A percentile compares a stretch with the other conserved stretches of the same genome.
Evolutionary conservation across 2,888 invertebrate genomes (phyloP).

Genomic region (Tenodera sinensis): DNA sequence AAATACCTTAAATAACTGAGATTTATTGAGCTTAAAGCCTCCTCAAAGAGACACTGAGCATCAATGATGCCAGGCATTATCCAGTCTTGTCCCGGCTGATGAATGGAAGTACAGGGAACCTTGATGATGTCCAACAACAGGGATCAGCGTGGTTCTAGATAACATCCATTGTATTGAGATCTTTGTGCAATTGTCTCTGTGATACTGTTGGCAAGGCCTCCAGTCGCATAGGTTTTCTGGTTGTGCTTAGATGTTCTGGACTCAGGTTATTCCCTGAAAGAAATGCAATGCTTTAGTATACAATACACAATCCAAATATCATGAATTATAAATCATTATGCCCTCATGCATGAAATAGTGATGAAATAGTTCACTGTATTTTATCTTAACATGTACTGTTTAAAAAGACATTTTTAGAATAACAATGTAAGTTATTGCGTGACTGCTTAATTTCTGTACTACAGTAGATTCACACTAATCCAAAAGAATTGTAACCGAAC

Average conservation of each 20-base stretch:
- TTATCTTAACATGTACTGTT: no score
- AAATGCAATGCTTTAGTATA: neutral
- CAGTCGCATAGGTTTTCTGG: slow-evolving; percentile 45
- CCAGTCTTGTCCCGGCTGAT: neutral
- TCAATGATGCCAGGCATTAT: neutral
- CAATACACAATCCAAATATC: no score
- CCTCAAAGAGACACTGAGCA: neutral
- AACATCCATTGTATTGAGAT: slow-evolving; percentile 38
- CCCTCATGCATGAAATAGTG: no score
- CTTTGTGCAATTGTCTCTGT: slow-evolving; percentile 33
- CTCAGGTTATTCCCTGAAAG: slow-evolving; percentile 35
- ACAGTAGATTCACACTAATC: no score
- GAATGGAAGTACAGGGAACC: neutral
- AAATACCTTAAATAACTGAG: neutral
- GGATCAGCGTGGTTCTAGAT: slow-evolving; percentile 29
- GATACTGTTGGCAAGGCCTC: slow-evolving; percentile 46
- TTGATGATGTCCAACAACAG: neutral
- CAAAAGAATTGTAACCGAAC: no score
- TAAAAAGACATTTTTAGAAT: no score
- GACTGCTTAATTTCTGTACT: no score
- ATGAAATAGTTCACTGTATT: no score
- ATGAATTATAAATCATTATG: no score
- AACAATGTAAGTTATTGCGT: no score
- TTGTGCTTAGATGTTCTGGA: slow-evolving; percentile 37
- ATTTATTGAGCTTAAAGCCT: neutral